Conservation (phyloP, 2,113 vertebrate genomes). For the Aldabrachelys gigantea region DNA sequence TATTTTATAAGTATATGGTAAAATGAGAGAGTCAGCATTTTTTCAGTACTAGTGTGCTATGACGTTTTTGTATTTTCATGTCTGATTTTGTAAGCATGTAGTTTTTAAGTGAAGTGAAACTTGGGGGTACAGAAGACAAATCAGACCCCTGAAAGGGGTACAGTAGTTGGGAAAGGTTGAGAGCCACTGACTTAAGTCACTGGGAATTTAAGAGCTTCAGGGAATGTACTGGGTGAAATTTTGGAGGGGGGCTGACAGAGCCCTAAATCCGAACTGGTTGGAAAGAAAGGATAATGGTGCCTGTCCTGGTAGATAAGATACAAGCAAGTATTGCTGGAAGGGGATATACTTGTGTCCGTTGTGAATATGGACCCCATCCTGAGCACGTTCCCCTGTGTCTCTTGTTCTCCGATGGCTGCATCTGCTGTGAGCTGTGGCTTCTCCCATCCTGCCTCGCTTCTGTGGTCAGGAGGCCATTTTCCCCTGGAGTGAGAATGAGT, state of each 20-base stretch:
- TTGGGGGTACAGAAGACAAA: too few species aligned
- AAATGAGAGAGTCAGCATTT: too few species aligned
- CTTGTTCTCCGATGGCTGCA: slow-evolving; percentile 11
- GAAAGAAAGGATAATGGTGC: not conserved
- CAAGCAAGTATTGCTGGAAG: not conserved
- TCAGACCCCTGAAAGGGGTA: too few species aligned
- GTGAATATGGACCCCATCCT: not conserved
- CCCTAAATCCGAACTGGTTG: not conserved
- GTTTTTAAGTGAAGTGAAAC: too few species aligned
- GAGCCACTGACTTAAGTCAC: not conserved
- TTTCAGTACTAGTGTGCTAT: too few species aligned
- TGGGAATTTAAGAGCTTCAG: not conserved
- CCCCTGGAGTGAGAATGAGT: slow-evolving; percentile 81
- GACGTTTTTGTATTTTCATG: too few species aligned
- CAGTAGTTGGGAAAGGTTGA: too few species aligned
- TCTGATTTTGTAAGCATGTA: too few species aligned
- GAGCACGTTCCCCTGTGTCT: slow-evolving; percentile 28
- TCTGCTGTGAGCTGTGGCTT: slow-evolving; percentile 71
- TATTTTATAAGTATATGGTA: too few species aligned
- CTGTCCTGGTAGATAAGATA: not conserved
- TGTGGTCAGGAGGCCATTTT: slow-evolving; percentile 87
- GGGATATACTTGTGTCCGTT: not conserved
- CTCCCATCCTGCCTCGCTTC: slow-evolving; percentile 66
- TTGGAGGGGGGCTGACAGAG: not conserved
- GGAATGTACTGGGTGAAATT: not conserved